Percentiles rank a stretch among this genome's conserved stretches.
Evolutionary conservation across 2,113 vertebrate species (phyloP).

Genomic region (Triplophysa siluroides): DNA sequence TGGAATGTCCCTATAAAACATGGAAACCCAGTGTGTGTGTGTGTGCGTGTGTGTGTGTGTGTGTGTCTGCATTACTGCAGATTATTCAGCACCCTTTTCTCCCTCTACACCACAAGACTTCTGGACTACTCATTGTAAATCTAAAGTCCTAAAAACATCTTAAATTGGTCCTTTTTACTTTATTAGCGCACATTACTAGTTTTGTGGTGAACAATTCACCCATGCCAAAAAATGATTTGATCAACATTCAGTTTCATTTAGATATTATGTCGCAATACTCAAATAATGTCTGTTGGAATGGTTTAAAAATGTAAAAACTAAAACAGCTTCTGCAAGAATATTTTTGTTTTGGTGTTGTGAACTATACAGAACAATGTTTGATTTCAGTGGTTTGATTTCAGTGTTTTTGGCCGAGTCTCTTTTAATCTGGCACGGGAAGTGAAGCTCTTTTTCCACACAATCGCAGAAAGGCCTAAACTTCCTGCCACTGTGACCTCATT

Average conservation of each 20-base stretch:
- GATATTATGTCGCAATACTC: no score
- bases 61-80: not conserved
- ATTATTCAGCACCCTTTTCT: not conserved
- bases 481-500: conserved; percentile 33
- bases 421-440: not conserved
- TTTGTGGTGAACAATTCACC: no score
- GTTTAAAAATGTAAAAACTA: no score
- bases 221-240: no score
- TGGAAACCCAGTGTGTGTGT: no score
- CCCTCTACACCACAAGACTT: not conserved
- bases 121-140: not conserved
- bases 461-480: conserved; percentile 16
- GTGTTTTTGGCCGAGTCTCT: not conserved
- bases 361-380: not conserved
- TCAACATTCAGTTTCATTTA: no score
- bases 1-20: conserved; percentile 1
- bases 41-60: not conserved
- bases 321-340: not conserved
- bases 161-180: not conserved
- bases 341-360: not conserved
- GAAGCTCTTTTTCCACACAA: conserved; percentile 10
- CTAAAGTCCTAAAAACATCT: not conserved
- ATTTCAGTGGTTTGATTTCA: not conserved
- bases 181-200: no score
- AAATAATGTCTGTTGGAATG: no score